Evolutionary conservation across 2,113 vertebrate genomes (phyloP), one percentile per base, ranked within the genome.

Genomic region (Tetrax tetrax): DNA sequence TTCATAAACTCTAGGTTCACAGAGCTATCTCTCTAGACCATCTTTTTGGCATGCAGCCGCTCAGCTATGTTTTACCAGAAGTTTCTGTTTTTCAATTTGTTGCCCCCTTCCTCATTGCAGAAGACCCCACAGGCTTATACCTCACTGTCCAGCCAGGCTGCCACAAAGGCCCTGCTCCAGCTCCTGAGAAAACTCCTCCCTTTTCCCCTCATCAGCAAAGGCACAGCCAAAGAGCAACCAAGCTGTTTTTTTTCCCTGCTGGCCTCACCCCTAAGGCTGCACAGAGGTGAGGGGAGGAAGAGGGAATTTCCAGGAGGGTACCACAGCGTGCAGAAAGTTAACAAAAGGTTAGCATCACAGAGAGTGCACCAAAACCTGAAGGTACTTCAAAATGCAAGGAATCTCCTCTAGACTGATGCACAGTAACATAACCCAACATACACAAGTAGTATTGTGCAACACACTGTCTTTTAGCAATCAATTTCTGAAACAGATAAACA

Each of bases 401-500:
- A 51, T 45, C 31, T 51, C 66, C 63, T 74, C 84, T 51, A 51
- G 76, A 48, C 74, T 57, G 81, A 54, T 9, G 37, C 68, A 35
- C 25, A 88, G 74, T 28, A 82, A 59, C 51, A 57, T 17, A 90
- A 93, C 9, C 74, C 88, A 82, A 63, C 31, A 38, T 2, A 21
- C 7, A 22, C 29, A 57, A 75, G 53, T 6, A 83, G 63, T n/a
- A 85, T 48, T 87, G 90, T 87, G 65, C 53, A 80, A 65, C 23
- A 37, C 18, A 9, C 33, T 41, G n/a, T 43, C 64, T 79, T 77
- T 95, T 79, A 92, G 76, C 48, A 64, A 66, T 69, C 61, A 72
- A 61, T 89, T 92, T 96, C 83, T 95, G 82, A 94, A 95, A 91
- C 45, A 80, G 70, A 96, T 83, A 59, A 92, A 63, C 61, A 79